A percentile compares a stretch with the other conserved stretches of the same genome.
phyloP scores from a whole-genome alignment of 1,140 invertebrate genomes.

The Mizuhopecten yessoensis region DNA sequence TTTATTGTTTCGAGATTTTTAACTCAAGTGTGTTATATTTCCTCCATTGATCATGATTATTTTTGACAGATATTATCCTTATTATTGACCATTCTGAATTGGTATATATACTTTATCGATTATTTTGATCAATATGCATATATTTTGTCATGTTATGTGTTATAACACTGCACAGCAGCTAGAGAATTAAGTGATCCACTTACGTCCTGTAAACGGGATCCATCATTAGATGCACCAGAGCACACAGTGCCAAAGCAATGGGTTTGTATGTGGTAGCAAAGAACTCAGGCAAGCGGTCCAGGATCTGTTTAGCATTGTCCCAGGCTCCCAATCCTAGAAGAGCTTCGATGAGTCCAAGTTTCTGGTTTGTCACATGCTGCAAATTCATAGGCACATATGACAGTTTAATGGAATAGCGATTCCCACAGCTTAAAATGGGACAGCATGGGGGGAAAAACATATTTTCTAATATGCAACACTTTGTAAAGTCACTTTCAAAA shows the following conservation, averaged over 20 bases:
- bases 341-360: slow-evolving; percentile 95
- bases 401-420: slow-evolving; percentile 45
- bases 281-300: slow-evolving; percentile 92
- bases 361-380: slow-evolving; percentile 90
- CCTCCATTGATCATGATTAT: too few relatives aligned
- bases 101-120: too few relatives aligned
- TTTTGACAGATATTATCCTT: too few relatives aligned
- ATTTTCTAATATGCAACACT: too few relatives aligned
- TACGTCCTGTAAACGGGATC: slow-evolving; percentile 94
- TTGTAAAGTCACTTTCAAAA: too few relatives aligned
- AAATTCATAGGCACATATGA: slow-evolving; percentile 86
- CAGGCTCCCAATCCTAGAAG: slow-evolving; percentile 95
- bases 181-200: too few relatives aligned
- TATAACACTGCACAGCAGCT: not conserved
- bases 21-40: too few relatives aligned
- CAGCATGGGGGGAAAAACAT: too few relatives aligned
- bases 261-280: slow-evolving; percentile 91
- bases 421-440: not conserved
- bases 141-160: not conserved
- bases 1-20: too few relatives aligned
- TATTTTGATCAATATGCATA: too few relatives aligned
- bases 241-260: slow-evolving; percentile 91
- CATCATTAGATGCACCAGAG: slow-evolving; percentile 92
- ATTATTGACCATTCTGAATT: too few relatives aligned
- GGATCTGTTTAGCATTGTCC: slow-evolving; percentile 91